Base-by-base conservation (phyloP, 2,113 vertebrate genomes). In the Tupaia tana region DNA sequence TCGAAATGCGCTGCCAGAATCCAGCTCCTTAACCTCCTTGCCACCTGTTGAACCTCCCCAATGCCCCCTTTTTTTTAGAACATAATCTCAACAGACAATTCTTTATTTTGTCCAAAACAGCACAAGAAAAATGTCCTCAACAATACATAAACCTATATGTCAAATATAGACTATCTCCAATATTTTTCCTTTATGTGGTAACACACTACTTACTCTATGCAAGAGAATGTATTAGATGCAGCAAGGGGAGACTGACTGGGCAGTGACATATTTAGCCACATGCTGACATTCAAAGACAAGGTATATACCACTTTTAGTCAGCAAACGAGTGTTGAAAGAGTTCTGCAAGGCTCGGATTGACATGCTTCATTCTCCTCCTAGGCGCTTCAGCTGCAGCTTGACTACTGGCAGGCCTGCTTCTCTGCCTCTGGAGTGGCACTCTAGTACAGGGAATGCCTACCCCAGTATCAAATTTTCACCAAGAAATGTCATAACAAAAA, bases 101-200 rank as follows among this genome's bases (percentile, higher is more conserved):
- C 91, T 97, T 98, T 97, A 95, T 98, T 98, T 98, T 97, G 96
- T 98, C 97, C 97, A 98, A 98, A 98, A 96, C 96, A 98, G 97
- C 87, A 97, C 90, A 98, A 97, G 96, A 98, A 98, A 98, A 97
- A 96, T 93, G 96, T 89, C 94, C 89, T 93, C 95, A 95, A 43
- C 96, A 97, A 95, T 95, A 97, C 95, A 98, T 92, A 97, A 95
- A 97, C 75, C 94, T 95, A 95, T 96, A 97, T 97, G 97, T 97
- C 97, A 98, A 97, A 98, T 91, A 97, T 91, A 97, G 95, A 97
- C 56, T 95, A 97, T 52, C 96, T 98, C 96, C 97, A 98, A 96
- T 94, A 98, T 96, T 98, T 96, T 95, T 96, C 74, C 56, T 96
- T 96, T 97, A 96, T 88, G 96, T 94, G 89, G 86, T 86, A 96